phyloP scores from a whole-genome alignment of 2,797 vertebrate genomes.

The Danio albolineatus region DNA sequence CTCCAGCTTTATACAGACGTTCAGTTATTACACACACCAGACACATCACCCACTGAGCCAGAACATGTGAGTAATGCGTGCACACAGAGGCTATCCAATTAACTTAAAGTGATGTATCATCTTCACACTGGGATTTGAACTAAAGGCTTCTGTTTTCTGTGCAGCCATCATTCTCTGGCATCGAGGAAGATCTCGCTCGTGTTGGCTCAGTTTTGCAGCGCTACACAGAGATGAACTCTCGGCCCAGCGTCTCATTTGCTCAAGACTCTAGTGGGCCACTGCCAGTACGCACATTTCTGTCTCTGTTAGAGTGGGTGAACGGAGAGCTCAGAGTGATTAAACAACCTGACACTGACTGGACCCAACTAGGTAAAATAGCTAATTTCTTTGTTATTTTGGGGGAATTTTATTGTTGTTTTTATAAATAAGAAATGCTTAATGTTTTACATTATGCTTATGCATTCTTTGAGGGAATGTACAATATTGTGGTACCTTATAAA shows the following conservation, averaged over 20 bases:
- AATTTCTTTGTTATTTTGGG: too few species aligned
- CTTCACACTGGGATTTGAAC: neutral
- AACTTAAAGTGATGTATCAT: neutral
- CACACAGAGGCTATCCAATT: constrained; percentile 3
- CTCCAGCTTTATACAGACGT: constrained; percentile 90
- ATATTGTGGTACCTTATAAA: too few species aligned
- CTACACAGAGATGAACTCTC: constrained; percentile 82
- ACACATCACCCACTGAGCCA: constrained; percentile 67
- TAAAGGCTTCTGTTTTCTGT: neutral
- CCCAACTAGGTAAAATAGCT: constrained; percentile 72
- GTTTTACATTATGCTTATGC: too few species aligned
- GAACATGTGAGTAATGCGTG: constrained; percentile 76
- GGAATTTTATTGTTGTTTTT: too few species aligned
- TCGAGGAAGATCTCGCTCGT: constrained; percentile 84
- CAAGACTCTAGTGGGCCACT: constrained; percentile 77
- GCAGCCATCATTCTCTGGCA: constrained; percentile 64
- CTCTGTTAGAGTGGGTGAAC: constrained; percentile 85
- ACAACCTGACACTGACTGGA: constrained; percentile 74
- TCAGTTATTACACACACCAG: constrained; percentile 78
- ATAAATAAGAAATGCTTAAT: too few species aligned
- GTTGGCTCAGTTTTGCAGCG: constrained; percentile 81
- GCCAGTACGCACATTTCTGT: constrained; percentile 86
- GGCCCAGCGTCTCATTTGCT: constrained; percentile 80
- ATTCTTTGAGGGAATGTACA: too few species aligned
- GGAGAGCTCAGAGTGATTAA: constrained; percentile 77